A percentile compares a stretch with the other conserved stretches of the same genome.
These are phyloP conservation scores for Nephrotoma guestfalica DNA, from an alignment of 2,888 invertebrate genomes.

Conservation along the genomic window DNA sequence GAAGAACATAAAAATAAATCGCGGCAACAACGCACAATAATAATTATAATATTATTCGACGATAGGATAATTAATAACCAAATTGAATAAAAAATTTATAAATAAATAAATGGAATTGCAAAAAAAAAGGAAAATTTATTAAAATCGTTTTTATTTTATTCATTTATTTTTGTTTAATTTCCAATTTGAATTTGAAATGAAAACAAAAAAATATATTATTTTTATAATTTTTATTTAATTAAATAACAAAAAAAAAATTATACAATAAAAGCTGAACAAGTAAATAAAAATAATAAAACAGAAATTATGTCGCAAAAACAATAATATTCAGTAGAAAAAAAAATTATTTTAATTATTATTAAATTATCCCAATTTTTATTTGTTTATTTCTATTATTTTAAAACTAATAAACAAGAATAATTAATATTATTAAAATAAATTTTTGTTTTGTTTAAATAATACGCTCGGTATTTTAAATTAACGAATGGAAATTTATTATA, in stretches of 20 bases:
- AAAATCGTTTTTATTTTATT: neutral
- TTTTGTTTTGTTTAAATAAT: neutral
- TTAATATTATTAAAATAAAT: neutral
- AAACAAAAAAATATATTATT: neutral
- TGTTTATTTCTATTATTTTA: neutral
- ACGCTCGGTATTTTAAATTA: neutral
- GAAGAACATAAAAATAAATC: neutral
- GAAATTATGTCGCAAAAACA: neutral
- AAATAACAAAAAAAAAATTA: neutral
- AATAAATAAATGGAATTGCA: neutral
- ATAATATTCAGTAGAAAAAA: neutral
- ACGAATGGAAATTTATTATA: neutral
- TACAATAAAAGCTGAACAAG: neutral
- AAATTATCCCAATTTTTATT: neutral
- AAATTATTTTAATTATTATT: neutral
- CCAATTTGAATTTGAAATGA: neutral
- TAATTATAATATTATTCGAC: neutral
- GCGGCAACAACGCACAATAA: neutral
- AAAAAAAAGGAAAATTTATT: neutral
- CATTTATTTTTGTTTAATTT: neutral
- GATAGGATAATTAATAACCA: neutral
- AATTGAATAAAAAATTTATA: neutral
- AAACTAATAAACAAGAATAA: neutral
- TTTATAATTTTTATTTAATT: neutral
- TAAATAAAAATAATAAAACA: neutral